Conservation (phyloP, 2,888 invertebrate species). For the Xylota segnis region DNA sequence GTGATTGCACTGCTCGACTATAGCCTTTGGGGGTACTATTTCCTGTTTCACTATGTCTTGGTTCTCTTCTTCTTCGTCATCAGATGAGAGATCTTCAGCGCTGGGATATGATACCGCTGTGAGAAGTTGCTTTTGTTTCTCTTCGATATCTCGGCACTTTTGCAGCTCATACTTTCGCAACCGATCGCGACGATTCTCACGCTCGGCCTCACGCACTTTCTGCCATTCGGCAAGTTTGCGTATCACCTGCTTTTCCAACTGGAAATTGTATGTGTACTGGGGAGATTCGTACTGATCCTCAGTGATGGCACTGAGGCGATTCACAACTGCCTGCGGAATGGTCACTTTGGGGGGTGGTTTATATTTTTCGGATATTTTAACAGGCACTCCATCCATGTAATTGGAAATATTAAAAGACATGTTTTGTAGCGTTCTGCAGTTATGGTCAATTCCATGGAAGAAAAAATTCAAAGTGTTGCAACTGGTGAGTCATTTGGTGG, state of each 20-base stretch:
- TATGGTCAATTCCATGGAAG: constrained; percentile 20
- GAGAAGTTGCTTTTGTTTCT: constrained; percentile 86
- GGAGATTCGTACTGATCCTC: constrained; percentile 86
- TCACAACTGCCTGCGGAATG: constrained; percentile 86
- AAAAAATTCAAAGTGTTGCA: constrained; percentile 28
- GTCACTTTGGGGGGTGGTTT: constrained; percentile 91
- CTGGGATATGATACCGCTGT: constrained; percentile 87
- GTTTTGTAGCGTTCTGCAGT: constrained; percentile 28
- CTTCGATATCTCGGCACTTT: constrained; percentile 86
- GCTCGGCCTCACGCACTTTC: constrained; percentile 87
- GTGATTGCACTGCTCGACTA: constrained; percentile 59
- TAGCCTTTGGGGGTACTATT: constrained; percentile 30
- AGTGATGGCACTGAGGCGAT: constrained; percentile 85
- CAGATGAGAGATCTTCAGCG: constrained; percentile 87
- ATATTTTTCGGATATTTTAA: constrained; percentile 94
- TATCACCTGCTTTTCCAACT: constrained; percentile 90
- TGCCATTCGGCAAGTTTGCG: constrained; percentile 90
- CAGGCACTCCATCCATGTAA: constrained; percentile 92
- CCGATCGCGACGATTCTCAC: constrained; percentile 87
- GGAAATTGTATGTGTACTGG: constrained; percentile 88
- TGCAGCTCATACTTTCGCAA: constrained; percentile 87
- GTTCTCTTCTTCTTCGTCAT: constrained; percentile 81
- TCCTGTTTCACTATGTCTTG: constrained; percentile 39
- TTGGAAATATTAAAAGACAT: constrained; percentile 76
- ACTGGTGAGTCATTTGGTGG: constrained; percentile 61